A percentile compares a stretch with the other conserved stretches of the same genome.
Evolutionary conservation across 2,113 vertebrate genomes (phyloP).

Genomic region (Macrotus californicus): DNA sequence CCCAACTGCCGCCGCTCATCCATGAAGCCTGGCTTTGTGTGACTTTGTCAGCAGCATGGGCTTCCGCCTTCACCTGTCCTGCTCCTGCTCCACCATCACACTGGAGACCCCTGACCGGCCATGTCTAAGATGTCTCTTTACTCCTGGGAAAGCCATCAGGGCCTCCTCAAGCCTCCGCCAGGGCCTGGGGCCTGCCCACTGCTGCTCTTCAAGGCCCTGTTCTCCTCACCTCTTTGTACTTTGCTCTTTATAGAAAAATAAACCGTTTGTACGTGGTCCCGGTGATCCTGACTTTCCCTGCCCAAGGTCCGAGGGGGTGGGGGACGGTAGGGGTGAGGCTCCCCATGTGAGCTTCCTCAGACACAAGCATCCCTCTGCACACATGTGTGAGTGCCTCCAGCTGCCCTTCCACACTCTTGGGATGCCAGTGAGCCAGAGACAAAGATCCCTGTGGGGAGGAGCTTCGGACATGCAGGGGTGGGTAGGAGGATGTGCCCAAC

Average conservation of each 20-base stretch:
- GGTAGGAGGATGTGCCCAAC: too few relatives aligned
- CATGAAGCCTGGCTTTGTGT: conserved; percentile 97
- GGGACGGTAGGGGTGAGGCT: neutral
- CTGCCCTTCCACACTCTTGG: neutral
- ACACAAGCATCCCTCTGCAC: fast-evolving
- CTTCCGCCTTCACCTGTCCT: neutral
- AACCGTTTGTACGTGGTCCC: conserved; percentile 34
- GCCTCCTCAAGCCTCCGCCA: neutral
- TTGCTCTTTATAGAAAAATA: conserved; percentile 68
- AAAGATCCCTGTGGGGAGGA: neutral
- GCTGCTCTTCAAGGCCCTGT: neutral
- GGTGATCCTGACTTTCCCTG: neutral
- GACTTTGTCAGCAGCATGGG: conserved; percentile 66
- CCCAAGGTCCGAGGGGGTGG: fast-evolving
- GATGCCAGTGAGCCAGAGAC: neutral
- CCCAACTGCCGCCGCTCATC: conserved; percentile 93
- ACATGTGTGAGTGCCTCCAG: fast-evolving
- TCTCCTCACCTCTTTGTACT: conserved; percentile 46
- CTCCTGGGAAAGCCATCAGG: neutral
- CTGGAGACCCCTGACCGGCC: neutral
- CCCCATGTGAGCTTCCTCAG: neutral
- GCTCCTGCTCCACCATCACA: neutral
- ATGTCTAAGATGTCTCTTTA: neutral
- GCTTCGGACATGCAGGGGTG: neutral
- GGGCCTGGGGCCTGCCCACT: neutral